Base-by-base conservation (phyloP, 2,888 invertebrate species). In the Polydrusus pterygomalis region DNA sequence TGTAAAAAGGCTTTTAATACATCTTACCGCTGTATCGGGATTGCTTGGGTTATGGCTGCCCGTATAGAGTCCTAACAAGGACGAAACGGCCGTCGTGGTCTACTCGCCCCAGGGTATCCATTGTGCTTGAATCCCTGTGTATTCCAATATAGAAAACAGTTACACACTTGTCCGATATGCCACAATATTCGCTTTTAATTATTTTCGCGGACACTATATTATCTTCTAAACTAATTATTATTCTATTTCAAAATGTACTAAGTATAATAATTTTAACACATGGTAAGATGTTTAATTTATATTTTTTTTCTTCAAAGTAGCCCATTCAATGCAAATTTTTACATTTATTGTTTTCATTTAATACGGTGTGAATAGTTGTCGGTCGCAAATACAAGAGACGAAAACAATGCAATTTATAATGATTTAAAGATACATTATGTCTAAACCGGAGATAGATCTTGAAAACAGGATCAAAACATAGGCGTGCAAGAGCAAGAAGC, bases 281-380 rank as follows among this genome's bases (percentile, higher is more conserved):
- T 54, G 63, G 43, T 13, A 38, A n/a, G 25, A 25, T 20, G 45
- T 45, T 18, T 56, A 63, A 51, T 49, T 15, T 43, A 18, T 70
- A 30, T 63, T 63, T 64, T 45, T 56, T 30, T 62, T 64, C 45
- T 60, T 43, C 25, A 18, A 34, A 40, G 3, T 20, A 43, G 38
- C 15, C 72, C 56, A 74, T 74, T 74, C 73, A 74, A 74, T 74
- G 73, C 43, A 51, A 74, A 74, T 74, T 74, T 68, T 43, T 34
- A 10, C 15, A 38, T 60, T 56, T 38, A 64, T 20, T 63, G 67
- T 60, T 64, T 64, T 17, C 64, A 64, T 71, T 71, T 64, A 64
- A 63, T 64, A 38, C 56, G 17, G 13, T 64, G 71, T 54, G 71
- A 71, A 71, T 49, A 56, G 64, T 54, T 56, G 71, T 63, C 38